phyloP scores from a whole-genome alignment of 2,113 vertebrate genomes.

The Pristiophorus japonicus region DNA sequence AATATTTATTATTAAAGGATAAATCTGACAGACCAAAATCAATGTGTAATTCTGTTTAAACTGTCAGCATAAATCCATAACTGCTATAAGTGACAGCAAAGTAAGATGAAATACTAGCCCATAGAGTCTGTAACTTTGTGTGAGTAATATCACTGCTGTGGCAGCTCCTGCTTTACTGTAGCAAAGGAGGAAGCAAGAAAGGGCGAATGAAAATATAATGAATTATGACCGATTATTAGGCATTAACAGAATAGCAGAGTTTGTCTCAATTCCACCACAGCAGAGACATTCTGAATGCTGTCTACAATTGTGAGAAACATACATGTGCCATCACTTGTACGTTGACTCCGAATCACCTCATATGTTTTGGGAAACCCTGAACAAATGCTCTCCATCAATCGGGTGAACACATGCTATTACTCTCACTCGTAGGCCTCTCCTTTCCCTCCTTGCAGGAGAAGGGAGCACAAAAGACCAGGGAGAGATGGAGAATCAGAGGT shows the following conservation, averaged over 20 bases:
- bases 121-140: background rate
- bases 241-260: background rate
- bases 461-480: background rate
- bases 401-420: background rate
- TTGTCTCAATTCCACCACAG: background rate
- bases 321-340: background rate
- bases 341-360: background rate
- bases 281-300: background rate
- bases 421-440: background rate
- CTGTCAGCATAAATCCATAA: background rate
- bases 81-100: background rate
- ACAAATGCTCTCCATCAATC: background rate
- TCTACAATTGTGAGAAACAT: background rate
- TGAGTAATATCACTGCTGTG: background rate
- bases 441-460: background rate
- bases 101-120: background rate
- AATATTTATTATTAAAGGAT: background rate
- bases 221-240: background rate
- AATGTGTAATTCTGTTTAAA: background rate
- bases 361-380: background rate
- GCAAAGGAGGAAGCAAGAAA: background rate
- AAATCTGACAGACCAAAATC: background rate
- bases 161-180: background rate
- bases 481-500: background rate
- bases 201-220: background rate